phyloP scores from a whole-genome alignment of 1,140 invertebrate species.

The Lamellibrachia luymesi region DNA sequence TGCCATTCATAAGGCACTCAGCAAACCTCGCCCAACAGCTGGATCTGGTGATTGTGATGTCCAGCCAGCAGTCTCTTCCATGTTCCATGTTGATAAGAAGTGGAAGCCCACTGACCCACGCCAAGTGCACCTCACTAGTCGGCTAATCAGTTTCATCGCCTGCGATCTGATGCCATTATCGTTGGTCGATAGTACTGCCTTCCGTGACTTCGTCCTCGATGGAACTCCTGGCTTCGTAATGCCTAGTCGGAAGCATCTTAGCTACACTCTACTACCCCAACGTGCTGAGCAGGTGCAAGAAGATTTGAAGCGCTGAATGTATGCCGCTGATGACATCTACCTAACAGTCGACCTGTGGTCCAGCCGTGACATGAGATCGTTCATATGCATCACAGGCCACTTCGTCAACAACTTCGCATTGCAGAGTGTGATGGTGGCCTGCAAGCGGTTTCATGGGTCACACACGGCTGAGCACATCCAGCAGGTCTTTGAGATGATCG shows the following conservation, averaged over 20 bases:
- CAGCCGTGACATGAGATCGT: conserved; percentile 13
- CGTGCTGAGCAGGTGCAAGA: not conserved
- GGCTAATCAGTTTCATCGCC: not conserved
- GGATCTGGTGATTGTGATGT: too few relatives aligned
- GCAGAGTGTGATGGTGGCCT: conserved; percentile 6
- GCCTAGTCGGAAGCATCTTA: conserved; percentile 9
- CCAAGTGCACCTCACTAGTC: not conserved
- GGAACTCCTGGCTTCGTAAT: conserved; percentile 11
- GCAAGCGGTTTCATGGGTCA: not conserved
- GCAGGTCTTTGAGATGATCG: not conserved
- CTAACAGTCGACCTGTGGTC: conserved; percentile 8
- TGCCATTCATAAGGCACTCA: too few relatives aligned
- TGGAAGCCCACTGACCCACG: conserved; percentile 8
- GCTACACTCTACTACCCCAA: not conserved
- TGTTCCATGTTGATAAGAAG: not conserved
- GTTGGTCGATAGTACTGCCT: not conserved
- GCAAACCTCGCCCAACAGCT: too few relatives aligned
- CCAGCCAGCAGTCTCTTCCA: too few relatives aligned
- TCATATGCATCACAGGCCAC: conserved; percentile 6
- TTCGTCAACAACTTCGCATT: not conserved
- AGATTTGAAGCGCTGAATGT: not conserved
- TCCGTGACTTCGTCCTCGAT: too few relatives aligned
- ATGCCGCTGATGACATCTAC: not conserved
- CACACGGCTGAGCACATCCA: not conserved
- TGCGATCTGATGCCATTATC: conserved; percentile 14